These are phyloP conservation scores for Perdita meconis DNA, from an alignment of 2,888 invertebrate genomes.

Conservation along the genomic window DNA sequence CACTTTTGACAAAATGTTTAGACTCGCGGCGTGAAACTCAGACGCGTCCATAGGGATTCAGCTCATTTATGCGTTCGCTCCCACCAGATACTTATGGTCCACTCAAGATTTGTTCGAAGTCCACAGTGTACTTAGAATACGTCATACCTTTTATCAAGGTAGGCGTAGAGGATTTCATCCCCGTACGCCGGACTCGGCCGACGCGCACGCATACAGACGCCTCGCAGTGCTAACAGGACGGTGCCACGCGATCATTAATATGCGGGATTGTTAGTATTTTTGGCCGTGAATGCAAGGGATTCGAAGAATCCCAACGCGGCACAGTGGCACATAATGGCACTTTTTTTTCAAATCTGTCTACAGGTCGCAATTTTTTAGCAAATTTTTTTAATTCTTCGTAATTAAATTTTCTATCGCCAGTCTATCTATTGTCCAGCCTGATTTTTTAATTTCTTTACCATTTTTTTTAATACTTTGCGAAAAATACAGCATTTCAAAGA, in stretches of 20 bases:
- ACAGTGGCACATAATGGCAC: no score
- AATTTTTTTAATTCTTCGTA: no score
- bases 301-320: background rate
- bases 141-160: constrained; percentile 9
- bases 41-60: constrained; percentile 30
- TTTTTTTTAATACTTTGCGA: no score
- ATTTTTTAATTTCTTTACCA: no score
- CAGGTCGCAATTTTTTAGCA: no score
- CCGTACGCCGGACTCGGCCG: background rate
- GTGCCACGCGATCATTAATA: background rate
- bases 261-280: background rate
- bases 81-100: constrained; percentile 48
- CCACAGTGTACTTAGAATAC: constrained; percentile 34
- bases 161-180: constrained; percentile 20
- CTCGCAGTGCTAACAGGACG: background rate
- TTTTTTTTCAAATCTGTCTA: no score
- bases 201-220: background rate
- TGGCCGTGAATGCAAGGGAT: background rate
- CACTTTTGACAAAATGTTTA: constrained; percentile 17
- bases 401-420: no score
- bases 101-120: constrained; percentile 51
- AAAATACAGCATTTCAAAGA: no score
- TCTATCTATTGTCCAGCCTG: no score
- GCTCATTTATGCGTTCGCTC: constrained; percentile 47
- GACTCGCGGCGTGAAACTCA: constrained; percentile 21